Base-by-base conservation (phyloP, 2,888 invertebrate genomes). In the Leptinotarsa rubiginosa region DNA sequence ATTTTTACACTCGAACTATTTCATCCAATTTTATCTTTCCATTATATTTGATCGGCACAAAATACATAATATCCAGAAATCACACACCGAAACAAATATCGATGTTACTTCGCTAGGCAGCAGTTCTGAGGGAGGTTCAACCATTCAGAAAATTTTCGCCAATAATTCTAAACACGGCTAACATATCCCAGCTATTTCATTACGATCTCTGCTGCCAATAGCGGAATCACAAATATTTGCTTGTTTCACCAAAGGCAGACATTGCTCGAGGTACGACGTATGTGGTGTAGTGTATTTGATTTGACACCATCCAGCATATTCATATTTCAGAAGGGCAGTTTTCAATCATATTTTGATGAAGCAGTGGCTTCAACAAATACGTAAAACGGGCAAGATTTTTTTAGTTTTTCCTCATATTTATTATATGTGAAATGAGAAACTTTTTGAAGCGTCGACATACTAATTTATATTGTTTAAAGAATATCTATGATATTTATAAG, bases 171-270 rank as follows among this genome's bases (percentile, higher is more conserved):
- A 62, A 62, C 62, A 62, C 62, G 31, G 41, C 62, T 62, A 62
- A 62, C 41, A 62, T 62, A 62, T 62, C 62, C 62, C 62, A 62
- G 62, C 25, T 62, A 62, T 62, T 62, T 31, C 62, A 62, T 62
- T 62, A 41, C 62, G 62, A 62, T 31, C n/a, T 62, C 62, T 25
- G n/a, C n/a, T 62, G 7, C 62, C 31, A 31, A 41, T 62, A 41
- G 41, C 31, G 62, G 62, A 62, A 62, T 62, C 62, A 62, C 62
- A 62, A 62, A 62, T 62, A 62, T 62, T 62, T 62, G 62, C 31
- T 62, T 62, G 62, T 62, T 62, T 62, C 62, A 41, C 15, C 62
- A 62, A 62, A 62, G n/a, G 31, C 62, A 62, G 31, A n/a, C 31
- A 62, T 62, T 41, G 41, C 41, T 62, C 31, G 18, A 25, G 31